phyloP scores from a whole-genome alignment of 2,797 vertebrate species.

The Leptodactylus fallax region DNA sequence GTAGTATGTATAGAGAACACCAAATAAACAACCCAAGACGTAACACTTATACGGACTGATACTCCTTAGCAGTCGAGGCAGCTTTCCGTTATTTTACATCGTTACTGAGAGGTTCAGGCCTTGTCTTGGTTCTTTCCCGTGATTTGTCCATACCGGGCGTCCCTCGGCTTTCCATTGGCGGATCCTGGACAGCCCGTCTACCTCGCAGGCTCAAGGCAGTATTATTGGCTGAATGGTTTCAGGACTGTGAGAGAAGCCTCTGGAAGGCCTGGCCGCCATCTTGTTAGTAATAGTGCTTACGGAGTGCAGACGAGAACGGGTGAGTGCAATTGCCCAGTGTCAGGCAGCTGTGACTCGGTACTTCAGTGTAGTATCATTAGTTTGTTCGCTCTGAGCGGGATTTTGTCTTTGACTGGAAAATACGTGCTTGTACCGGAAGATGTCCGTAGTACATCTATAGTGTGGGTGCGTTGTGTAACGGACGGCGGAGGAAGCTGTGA shows the following conservation, averaged over 20 bases:
- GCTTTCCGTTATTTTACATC: too few species aligned
- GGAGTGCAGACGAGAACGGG: constrained; percentile 55
- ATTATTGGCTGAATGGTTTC: background rate
- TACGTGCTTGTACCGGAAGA: too few species aligned
- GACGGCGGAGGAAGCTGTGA: too few species aligned
- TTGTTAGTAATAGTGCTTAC: background rate
- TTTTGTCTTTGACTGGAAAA: too few species aligned
- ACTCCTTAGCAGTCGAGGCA: too few species aligned
- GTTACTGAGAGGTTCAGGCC: background rate
- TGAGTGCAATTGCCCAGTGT: too few species aligned
- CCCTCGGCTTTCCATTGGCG: background rate
- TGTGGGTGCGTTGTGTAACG: too few species aligned
- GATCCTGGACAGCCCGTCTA: background rate
- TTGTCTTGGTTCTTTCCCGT: background rate
- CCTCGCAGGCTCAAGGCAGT: background rate
- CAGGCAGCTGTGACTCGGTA: background rate
- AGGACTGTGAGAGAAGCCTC: constrained; percentile 5
- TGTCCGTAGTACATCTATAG: too few species aligned
- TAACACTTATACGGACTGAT: too few species aligned
- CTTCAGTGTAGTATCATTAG: background rate
- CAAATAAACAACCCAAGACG: too few species aligned
- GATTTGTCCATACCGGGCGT: background rate
- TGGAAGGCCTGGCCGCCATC: constrained; percentile 29
- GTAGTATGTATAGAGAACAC: too few species aligned
- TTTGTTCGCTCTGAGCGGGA: too few species aligned